phyloP scores from a whole-genome alignment of 2,113 vertebrate genomes.

The Sapayoa aenigma region DNA sequence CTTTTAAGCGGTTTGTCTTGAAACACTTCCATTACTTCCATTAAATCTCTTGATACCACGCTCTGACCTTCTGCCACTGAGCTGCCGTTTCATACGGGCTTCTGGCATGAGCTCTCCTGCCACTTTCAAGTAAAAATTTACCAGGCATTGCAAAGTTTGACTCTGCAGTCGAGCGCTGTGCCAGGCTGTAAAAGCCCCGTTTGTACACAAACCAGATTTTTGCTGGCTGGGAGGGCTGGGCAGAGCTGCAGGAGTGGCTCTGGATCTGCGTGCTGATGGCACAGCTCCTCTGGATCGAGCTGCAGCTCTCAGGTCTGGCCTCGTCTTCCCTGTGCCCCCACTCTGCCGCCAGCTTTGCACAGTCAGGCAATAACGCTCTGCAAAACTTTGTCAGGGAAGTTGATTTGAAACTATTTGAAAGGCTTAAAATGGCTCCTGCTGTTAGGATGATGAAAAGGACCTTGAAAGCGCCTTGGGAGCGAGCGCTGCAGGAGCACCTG shows the following conservation, averaged over 20 bases:
- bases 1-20: conserved; percentile 10
- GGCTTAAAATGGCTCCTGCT: not conserved
- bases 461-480: not conserved
- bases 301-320: not conserved
- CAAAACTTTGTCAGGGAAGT: not conserved
- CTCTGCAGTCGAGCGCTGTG: not conserved
- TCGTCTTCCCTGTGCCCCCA: not conserved
- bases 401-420: not conserved
- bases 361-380: not conserved
- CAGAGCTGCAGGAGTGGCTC: not conserved
- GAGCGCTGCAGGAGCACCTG: not conserved
- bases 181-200: conserved; percentile 30
- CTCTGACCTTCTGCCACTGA: conserved; percentile 22
- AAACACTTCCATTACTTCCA: not conserved
- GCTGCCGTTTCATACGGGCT: not conserved
- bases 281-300: not conserved
- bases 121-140: conserved; percentile 36
- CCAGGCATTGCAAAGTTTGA: not conserved
- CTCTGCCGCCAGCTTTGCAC: not conserved
- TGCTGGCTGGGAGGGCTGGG: not conserved
- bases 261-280: not conserved
- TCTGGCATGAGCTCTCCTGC: conserved; percentile 28
- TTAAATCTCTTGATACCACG: not conserved
- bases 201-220: not conserved
- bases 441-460: not conserved